Evolutionary conservation across 1,140 invertebrate genomes (phyloP), one percentile per base, ranked within the genome.

Genomic region (Drosophila auraria): DNA sequence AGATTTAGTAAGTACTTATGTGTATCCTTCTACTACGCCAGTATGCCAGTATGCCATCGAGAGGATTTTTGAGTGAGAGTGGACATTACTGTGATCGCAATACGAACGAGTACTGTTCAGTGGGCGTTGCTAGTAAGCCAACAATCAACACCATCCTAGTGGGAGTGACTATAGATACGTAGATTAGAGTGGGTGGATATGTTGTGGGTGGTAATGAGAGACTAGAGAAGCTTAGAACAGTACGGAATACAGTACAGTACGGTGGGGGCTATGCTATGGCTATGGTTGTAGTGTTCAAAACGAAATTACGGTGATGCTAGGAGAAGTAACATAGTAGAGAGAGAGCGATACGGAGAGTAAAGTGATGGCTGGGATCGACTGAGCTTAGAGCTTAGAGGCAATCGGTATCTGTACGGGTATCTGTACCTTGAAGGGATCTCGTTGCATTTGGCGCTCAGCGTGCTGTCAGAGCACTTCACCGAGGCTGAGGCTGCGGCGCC

Each of bases 391-490:
- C 76, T 73, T 65, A 83, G 45, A 66, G 64, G 42, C 77, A 76
- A 38, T 89, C 61, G 54, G 30, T 38, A 68, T 57, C 60, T 53
- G 57, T 47, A 49, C 27, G 64, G 50, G 78, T 80, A 63, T 70
- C 70, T 80, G 81, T 94, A 94, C 93, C 93, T 94, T 92, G 92
- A 93, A 58, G 93, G 93, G 78, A 94, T 94, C 91, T 94, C 93
- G 91, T 93, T 93, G 93, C 93, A 94, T 78, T 93, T 93, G 68
- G 92, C 83, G 91, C 90, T 93, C 62, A 87, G 82, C 53, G 91
- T 93, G 81, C 79, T 92, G 74, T 93, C 93, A 69, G 91, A 87
- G 83, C 92, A 93, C 83, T 93, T 93, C 71, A 87, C 81, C 63
- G 83, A 79, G 45, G 80, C 62, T 68, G 80, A 68, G 40, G 71